These are phyloP conservation scores for Probaryconus sp. DNA, from an alignment of 1,140 invertebrate species.

Conservation along the genomic window DNA sequence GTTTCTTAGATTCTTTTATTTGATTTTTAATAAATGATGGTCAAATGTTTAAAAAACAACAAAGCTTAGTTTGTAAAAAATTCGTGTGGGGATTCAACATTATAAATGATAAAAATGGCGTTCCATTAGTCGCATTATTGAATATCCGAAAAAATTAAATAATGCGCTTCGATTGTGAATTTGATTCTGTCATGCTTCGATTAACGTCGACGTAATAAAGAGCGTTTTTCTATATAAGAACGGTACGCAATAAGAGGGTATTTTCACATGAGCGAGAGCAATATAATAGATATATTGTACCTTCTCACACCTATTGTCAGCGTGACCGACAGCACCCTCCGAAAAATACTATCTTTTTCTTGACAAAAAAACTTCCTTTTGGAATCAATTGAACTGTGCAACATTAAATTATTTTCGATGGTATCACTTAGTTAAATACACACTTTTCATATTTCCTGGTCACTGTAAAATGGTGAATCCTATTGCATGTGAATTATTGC, in stretches of 20 bases:
- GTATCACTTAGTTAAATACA: constrained; percentile 25
- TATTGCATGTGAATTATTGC: constrained; percentile 22
- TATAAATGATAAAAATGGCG: no score
- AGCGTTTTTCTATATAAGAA: constrained; percentile 46
- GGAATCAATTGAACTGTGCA: constrained; percentile 43
- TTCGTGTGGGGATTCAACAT: no score
- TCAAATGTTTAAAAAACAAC: constrained; percentile 6
- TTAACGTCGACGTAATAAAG: constrained; percentile 53
- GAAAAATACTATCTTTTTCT: constrained; percentile 36
- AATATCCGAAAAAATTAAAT: constrained; percentile 40
- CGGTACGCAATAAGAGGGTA: constrained; percentile 40
- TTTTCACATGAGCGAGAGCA: constrained; percentile 48
- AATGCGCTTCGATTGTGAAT: constrained; percentile 43
- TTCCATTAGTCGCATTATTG: not conserved
- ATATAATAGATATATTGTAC: constrained; percentile 51
- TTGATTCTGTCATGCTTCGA: constrained; percentile 53
- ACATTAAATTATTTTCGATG: constrained; percentile 44
- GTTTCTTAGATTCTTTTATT: no score
- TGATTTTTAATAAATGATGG: no score
- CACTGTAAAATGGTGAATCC: constrained; percentile 10
- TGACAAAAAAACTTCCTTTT: constrained; percentile 32
- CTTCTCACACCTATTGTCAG: constrained; percentile 51
- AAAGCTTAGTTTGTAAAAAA: no score
- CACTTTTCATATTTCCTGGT: constrained; percentile 14
- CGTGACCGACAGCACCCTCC: constrained; percentile 43